A percentile compares a stretch with the other conserved stretches of the same genome.
These are phyloP conservation scores for Ctenodactylus gundi DNA, from an alignment of 2,113 vertebrate genomes.

Conservation along the genomic window DNA sequence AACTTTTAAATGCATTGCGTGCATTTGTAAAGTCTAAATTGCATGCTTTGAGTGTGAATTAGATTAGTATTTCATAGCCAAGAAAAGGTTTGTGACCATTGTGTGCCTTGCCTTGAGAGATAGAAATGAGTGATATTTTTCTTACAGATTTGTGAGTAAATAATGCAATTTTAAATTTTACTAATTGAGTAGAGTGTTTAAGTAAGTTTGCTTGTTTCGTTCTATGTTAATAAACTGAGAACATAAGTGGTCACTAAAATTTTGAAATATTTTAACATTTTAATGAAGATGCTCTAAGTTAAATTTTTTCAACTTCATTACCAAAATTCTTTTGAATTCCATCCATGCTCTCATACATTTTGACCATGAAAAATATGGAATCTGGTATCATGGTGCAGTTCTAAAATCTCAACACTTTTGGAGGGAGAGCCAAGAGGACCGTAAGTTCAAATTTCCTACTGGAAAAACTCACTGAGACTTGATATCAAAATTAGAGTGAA, in stretches of 20 bases:
- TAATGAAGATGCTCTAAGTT: background rate
- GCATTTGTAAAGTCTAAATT: background rate
- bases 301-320: background rate
- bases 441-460: too few species aligned
- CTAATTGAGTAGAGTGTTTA: background rate
- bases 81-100: background rate
- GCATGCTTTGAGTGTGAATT: background rate
- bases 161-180: background rate
- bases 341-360: background rate
- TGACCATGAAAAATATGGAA: background rate
- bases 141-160: background rate
- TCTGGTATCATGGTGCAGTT: too few species aligned
- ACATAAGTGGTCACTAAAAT: background rate
- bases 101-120: background rate
- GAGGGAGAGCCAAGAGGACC: too few species aligned
- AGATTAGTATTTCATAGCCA: background rate
- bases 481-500: too few species aligned
- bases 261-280: background rate
- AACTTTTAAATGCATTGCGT: background rate
- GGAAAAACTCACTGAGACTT: too few species aligned
- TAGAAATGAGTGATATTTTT: background rate
- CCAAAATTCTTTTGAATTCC: background rate
- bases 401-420: too few species aligned
- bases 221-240: background rate
- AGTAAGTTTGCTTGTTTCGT: background rate